phyloP scores from a whole-genome alignment of 2,113 vertebrate species.

The Catagonus wagneri region DNA sequence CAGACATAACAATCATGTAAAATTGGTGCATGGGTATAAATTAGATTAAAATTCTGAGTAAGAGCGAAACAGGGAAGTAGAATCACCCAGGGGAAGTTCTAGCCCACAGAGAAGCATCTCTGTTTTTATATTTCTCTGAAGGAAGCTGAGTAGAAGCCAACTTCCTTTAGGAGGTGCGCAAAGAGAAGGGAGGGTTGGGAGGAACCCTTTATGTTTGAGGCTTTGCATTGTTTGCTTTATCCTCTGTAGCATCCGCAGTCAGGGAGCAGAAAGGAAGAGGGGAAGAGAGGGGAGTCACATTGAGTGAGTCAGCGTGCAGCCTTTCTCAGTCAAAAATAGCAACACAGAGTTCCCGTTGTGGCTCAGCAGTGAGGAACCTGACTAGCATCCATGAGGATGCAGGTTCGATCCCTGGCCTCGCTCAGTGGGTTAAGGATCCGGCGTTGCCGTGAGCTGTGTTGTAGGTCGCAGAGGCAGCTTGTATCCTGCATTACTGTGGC shows the following conservation, averaged over 20 bases:
- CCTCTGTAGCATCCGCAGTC: background rate
- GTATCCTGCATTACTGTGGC: too few relatives aligned
- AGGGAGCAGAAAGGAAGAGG: constrained; percentile 39
- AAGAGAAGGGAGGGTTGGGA: constrained; percentile 63
- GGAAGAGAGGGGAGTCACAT: constrained; percentile 20
- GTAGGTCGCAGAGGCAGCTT: too few relatives aligned
- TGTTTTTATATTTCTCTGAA: constrained; percentile 62
- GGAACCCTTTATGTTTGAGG: background rate
- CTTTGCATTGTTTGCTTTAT: constrained; percentile 61
- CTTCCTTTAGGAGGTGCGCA: constrained; percentile 70
- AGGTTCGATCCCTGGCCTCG: too few relatives aligned
- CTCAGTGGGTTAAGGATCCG: too few relatives aligned
- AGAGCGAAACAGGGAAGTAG: constrained; percentile 31
- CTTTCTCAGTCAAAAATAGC: background rate
- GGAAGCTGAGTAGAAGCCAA: constrained; percentile 66
- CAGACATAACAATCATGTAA: background rate
- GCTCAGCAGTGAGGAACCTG: too few relatives aligned
- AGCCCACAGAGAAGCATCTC: constrained; percentile 17
- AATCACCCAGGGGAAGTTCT: background rate
- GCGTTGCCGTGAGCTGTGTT: too few relatives aligned
- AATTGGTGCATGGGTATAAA: background rate
- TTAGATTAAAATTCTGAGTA: constrained; percentile 52
- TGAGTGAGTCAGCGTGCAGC: constrained; percentile 5
- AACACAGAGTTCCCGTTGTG: too few relatives aligned
- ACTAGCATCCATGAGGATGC: too few relatives aligned